Evolutionary conservation across 2,797 vertebrate genomes (phyloP).

Genomic region (Coregonus ussuriensis): DNA sequence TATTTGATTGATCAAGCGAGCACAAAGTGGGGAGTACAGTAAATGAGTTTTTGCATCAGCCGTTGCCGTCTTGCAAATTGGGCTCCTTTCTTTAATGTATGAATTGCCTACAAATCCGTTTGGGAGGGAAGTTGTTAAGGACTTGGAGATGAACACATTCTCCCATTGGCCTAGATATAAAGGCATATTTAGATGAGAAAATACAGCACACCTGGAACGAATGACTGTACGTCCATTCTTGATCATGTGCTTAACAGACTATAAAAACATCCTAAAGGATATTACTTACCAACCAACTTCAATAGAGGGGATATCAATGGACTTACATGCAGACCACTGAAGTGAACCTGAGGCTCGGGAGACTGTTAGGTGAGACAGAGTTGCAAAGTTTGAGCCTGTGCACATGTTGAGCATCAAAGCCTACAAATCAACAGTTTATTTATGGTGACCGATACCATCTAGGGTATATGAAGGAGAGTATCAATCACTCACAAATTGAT

Average conservation of each 20-base stretch:
- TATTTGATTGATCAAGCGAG: slow-evolving; percentile 63
- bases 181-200: slow-evolving; percentile 37
- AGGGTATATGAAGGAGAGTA: no score
- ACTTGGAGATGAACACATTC: slow-evolving; percentile 37
- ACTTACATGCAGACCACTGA: slow-evolving; percentile 27
- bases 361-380: slow-evolving; percentile 12
- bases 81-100: slow-evolving; percentile 55
- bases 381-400: neutral
- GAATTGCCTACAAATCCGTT: slow-evolving; percentile 64
- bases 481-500: no score
- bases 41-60: slow-evolving; percentile 57
- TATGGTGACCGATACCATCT: no score
- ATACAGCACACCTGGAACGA: slow-evolving; percentile 30
- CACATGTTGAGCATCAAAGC: neutral
- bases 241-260: slow-evolving; percentile 39
- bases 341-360: slow-evolving; percentile 3
- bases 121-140: slow-evolving; percentile 35
- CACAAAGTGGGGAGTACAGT: slow-evolving; percentile 40
- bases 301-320: slow-evolving; percentile 42
- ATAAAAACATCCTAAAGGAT: slow-evolving; percentile 38
- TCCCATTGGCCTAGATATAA: slow-evolving; percentile 34
- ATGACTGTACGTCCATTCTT: slow-evolving; percentile 25
- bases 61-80: slow-evolving; percentile 58
- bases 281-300: slow-evolving; percentile 37
- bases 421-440: neutral